Percentiles rank a stretch among this genome's conserved stretches.
Conservation (phyloP, 1,140 invertebrate genomes). For the Cyphomyrmex costatus region DNA sequence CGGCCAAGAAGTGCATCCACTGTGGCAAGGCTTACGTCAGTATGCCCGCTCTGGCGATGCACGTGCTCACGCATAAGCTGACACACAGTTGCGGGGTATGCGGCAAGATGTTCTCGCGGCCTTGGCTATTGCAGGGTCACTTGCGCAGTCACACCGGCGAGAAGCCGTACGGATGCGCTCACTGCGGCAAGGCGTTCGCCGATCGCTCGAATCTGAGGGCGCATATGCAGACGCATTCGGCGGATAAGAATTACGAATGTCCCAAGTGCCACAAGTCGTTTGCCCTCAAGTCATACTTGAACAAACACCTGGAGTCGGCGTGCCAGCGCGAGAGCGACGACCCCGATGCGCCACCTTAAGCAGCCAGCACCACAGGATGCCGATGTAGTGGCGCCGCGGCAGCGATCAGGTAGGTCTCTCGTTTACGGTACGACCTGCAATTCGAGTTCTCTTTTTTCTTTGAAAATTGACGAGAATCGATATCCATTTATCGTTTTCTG, state of each 20-base stretch:
- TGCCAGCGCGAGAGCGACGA: slow-evolving; percentile 89
- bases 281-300: slow-evolving; percentile 98
- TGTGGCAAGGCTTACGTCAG: slow-evolving; percentile 98
- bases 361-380: neutral
- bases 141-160: slow-evolving; percentile 98
- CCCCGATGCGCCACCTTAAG: slow-evolving; percentile 70
- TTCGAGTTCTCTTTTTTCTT: neutral
- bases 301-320: slow-evolving; percentile 98
- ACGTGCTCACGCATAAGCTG: slow-evolving; percentile 96
- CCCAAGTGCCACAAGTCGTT: slow-evolving; percentile 96
- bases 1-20: slow-evolving; percentile 97
- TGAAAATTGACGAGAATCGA: neutral
- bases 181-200: slow-evolving; percentile 99
- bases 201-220: slow-evolving; percentile 97
- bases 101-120: slow-evolving; percentile 96
- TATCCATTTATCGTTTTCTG: neutral
- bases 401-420: neutral
- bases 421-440: neutral
- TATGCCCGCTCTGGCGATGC: slow-evolving; percentile 99
- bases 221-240: slow-evolving; percentile 97
- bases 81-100: slow-evolving; percentile 97
- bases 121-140: slow-evolving; percentile 97
- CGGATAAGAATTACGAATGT: slow-evolving; percentile 96
- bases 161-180: slow-evolving; percentile 99
- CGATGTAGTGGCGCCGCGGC: neutral